Base-by-base conservation (phyloP, 2,797 vertebrate species). In the Carduelis carduelis region DNA sequence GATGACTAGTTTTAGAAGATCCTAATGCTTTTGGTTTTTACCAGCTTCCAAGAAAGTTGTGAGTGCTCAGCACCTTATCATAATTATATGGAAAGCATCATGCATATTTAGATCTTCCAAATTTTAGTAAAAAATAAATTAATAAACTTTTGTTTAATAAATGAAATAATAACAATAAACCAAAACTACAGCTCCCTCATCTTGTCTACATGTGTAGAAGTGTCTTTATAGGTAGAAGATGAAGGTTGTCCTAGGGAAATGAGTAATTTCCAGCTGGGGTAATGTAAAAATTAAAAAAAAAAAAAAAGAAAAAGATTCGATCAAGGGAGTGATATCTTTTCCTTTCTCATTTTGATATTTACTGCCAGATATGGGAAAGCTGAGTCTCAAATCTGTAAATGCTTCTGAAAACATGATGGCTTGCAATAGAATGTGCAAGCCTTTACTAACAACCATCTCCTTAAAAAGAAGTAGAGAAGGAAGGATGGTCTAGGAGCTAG, bases 361-460 rank as follows among this genome's bases (percentile, higher is more conserved):
- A 66, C 77, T 93, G 66, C 83, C 95, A 93, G 76, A 93, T 94
- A 95, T 37, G 30, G 85, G 74, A 95, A 96, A 96, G 60, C 66
- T 96, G 85, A 90, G 87, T 93, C 77, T 97, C 83, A 88, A 91
- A 94, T 86, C 87, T 93, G 80, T 83, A 96, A 95, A 90, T 61
- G 79, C 85, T 92, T 90, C 72, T 84, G 89, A 95, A 97, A 95
- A 95, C 52, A 87, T 18, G 83, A 93, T 21, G 63, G 50, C 77
- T 94, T 93, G 77, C 93, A 94, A 79, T 63, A 84, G 83, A 84
- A 88, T 12, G 60, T 10, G 9, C 52, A 93, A 86, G 39, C 28
- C 39, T 71, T 59, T 12, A 69, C 76, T 94, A 89, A 63, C 6
- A 86, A 68, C 14, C n/a, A 70, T 16, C 52, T 77, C 59, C 88